Base-by-base conservation (phyloP, 1,140 invertebrate species). In the Drosophila carrolli region DNA sequence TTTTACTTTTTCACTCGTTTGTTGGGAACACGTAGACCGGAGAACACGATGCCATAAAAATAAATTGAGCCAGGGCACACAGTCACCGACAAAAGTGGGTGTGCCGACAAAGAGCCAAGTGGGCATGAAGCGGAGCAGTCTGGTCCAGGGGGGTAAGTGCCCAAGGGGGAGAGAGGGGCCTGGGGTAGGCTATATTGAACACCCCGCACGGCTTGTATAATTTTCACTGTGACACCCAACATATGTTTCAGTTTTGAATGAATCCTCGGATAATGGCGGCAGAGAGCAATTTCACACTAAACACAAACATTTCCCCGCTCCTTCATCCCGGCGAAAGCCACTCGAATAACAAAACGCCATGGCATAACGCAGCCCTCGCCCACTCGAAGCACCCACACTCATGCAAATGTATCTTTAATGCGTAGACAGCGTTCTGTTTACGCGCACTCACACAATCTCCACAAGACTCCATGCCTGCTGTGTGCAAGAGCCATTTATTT, bases 181-280 rank as follows among this genome's bases (percentile, higher is more conserved):
- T 32, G 29, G 6, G 29, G 29, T 1, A 8, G 5, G 29, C 29
- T 8, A 32, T 32, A 32, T 32, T 32, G 29, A 32, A 32, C 29
- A 32, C 29, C 29, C 29, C 29, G 29, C 29, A 32, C 8, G 29
- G 29, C 29, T 32, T 58, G 44, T 71, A 71, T 71, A 72, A 84
- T 84, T 84, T 84, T 80, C 75, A 55, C 62, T 77, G 76, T 85
- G 81, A 84, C 81, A 80, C 81, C 66, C 81, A 81, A 80, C 81
- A 84, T 84, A 84, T 84, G 81, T 85, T 84, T 76, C 66, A 85
- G 68, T 75, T 84, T 73, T 84, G 66, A 84, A 84, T 84, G 81
- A 84, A 75, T 84, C 70, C 81, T 80, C 48, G 76, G 62, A 80
- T 76, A 84, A 85, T 80, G 72, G 68, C 46, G 19, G 53, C 37